Percentiles rank a stretch among this genome's conserved stretches.
phyloP scores from a whole-genome alignment of 2,797 vertebrate species.

The Phoebastria nigripes region DNA sequence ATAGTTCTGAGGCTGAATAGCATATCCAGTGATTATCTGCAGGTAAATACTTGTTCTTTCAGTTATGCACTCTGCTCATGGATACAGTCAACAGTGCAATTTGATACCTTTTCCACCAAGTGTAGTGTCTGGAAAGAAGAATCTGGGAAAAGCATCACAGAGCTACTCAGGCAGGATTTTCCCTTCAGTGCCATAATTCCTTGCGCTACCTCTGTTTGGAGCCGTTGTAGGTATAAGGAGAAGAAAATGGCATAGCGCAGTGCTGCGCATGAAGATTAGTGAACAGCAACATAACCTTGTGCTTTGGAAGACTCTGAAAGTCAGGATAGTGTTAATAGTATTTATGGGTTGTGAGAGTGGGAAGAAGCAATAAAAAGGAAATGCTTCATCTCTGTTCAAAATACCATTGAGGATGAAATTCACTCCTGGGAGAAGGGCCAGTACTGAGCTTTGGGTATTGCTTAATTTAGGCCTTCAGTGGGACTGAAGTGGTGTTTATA shows the following conservation, averaged over 20 bases:
- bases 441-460: not conserved
- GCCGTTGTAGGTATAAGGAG: not conserved
- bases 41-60: slow-evolving; percentile 41
- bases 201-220: not conserved
- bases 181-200: slow-evolving; percentile 10
- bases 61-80: not conserved
- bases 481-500: not conserved
- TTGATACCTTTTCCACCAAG: slow-evolving; percentile 14
- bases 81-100: not conserved
- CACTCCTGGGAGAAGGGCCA: slow-evolving; percentile 32
- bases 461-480: not conserved
- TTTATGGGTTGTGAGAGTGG: slow-evolving; percentile 55
- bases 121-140: slow-evolving; percentile 20
- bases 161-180: slow-evolving; percentile 24
- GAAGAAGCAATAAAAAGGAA: slow-evolving; percentile 53
- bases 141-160: slow-evolving; percentile 49
- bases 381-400: slow-evolving; percentile 57
- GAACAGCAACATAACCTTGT: not conserved
- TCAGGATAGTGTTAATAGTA: slow-evolving; percentile 39
- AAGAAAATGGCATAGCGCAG: not conserved
- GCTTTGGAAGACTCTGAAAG: not conserved
- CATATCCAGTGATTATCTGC: slow-evolving; percentile 4
- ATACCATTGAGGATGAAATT: slow-evolving; percentile 24
- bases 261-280: not conserved
- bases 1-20: not conserved